Base-by-base conservation (phyloP, 2,113 vertebrate genomes). In the Colistium nudipinnis region DNA sequence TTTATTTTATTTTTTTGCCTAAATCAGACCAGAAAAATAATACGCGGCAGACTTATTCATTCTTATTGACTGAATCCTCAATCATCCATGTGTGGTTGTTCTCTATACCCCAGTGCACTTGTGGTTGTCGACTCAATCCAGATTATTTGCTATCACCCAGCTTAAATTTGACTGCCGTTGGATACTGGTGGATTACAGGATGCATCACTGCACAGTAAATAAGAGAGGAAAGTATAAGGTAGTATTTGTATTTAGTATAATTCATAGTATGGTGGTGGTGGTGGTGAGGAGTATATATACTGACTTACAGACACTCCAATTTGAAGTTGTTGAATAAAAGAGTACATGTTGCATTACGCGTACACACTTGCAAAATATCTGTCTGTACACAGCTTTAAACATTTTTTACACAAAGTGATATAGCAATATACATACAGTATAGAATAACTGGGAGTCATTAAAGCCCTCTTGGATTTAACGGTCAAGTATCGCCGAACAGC, bases 381-480 rank as follows among this genome's bases (percentile, higher is more conserved):
- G 82, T 85, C 74, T 92, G 88, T 89, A 90, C 87, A 89, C 74
- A 85, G 52, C 67, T 87, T 86, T 80, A 81, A 78, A 89, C 77
- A 87, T 81, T 55, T 45, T 84, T 74, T 81, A 83, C 77, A 91
- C 68, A 85, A 38, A 67, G 54, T 76, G 64, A 83, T 86, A 87
- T 36, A 83, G 68, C 60, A 82, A 86, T 57, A 79, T 78, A 86
- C 83, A 90, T 86, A 88, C 60, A 88, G 74, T 61, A 47, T 59
- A 72, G 62, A 78, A 59, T 65, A 62, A 49, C 14, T 49, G 66
- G 64, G 69, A 77, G 47, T 78, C 59, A 68, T 69, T 54, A 67
- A 76, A 84, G 70, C 78, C 76, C 78, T 80, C 74, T 71, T 78
- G 4, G 4, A 59, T 35, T 60, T 28, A 61, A 71, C 60, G 36